phyloP scores from a whole-genome alignment of 2,113 vertebrate genomes.

The Aphyosemion australe region DNA sequence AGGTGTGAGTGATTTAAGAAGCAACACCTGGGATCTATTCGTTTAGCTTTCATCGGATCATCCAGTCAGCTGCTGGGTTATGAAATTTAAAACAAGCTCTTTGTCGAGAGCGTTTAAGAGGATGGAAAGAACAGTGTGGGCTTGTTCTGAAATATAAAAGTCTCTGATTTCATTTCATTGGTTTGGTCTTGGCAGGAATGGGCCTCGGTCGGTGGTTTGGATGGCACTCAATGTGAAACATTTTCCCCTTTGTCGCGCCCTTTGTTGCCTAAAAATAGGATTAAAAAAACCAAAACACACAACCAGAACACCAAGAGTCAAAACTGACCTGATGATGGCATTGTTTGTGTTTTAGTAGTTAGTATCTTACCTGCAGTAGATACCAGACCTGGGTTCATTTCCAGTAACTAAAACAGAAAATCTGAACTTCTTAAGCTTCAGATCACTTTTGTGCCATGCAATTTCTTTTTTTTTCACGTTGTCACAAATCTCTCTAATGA shows the following conservation, averaged over 20 bases:
- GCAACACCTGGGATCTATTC: slow-evolving; percentile 19
- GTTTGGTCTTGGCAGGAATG: slow-evolving; percentile 26
- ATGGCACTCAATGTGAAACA: slow-evolving; percentile 14
- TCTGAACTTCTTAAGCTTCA: too few relatives aligned
- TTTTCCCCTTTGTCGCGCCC: neutral
- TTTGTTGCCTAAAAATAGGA: slow-evolving; percentile 15
- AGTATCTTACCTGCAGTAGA: neutral
- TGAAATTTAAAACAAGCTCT: slow-evolving; percentile 14
- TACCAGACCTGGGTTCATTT: neutral
- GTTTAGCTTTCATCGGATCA: slow-evolving; percentile 5
- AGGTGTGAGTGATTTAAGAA: slow-evolving; percentile 12
- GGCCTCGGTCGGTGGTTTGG: slow-evolving; percentile 1
- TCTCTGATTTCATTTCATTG: slow-evolving; percentile 20
- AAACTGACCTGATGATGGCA: too few relatives aligned
- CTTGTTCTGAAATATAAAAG: neutral
- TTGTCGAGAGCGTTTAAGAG: slow-evolving; percentile 5
- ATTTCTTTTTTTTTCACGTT: too few relatives aligned
- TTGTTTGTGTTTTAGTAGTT: neutral
- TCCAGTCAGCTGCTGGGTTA: slow-evolving; percentile 9
- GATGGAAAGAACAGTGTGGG: slow-evolving; percentile 23
- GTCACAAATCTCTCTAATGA: neutral
- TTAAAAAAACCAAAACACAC: too few relatives aligned
- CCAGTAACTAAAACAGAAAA: neutral
- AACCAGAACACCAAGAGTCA: neutral
- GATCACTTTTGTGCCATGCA: too few relatives aligned